These are phyloP conservation scores for Cepaea nemoralis DNA, from an alignment of 1,140 invertebrate species.

Conservation along the genomic window DNA sequence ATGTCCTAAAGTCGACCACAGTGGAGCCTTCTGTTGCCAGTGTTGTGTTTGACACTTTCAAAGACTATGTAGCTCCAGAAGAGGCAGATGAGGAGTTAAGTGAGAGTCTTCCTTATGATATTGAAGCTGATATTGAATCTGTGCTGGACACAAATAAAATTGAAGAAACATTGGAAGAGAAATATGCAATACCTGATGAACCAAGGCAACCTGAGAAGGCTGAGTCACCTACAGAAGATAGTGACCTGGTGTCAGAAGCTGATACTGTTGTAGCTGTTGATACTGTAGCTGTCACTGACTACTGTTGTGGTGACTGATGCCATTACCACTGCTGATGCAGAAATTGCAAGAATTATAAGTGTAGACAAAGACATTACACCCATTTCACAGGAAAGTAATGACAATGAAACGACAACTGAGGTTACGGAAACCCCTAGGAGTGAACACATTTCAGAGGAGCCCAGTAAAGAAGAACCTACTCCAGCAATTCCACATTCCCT, in stretches of 20 bases:
- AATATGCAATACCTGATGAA: not conserved
- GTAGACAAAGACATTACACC: not conserved
- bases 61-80: conserved; percentile 50
- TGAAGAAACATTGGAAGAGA: not conserved
- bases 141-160: not conserved
- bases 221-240: not conserved
- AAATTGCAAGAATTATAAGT: not conserved
- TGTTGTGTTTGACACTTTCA: conserved; percentile 63
- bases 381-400: too few species aligned
- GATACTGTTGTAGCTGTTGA: not conserved
- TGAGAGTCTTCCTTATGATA: conserved; percentile 2
- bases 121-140: conserved; percentile 6
- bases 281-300: not conserved
- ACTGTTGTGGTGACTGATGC: too few species aligned
- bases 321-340: not conserved
- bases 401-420: too few species aligned
- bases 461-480: not conserved
- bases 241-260: not conserved
- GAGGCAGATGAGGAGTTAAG: not conserved
- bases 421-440: not conserved
- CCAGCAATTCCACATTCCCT: not conserved
- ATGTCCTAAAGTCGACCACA: conserved; percentile 63
- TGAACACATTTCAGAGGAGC: not conserved
- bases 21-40: conserved; percentile 63
- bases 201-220: not conserved